A percentile compares a stretch with the other conserved stretches of the same genome.
These are phyloP conservation scores for Arothron firmamentum DNA, from an alignment of 2,113 vertebrate species.

Conservation along the genomic window DNA sequence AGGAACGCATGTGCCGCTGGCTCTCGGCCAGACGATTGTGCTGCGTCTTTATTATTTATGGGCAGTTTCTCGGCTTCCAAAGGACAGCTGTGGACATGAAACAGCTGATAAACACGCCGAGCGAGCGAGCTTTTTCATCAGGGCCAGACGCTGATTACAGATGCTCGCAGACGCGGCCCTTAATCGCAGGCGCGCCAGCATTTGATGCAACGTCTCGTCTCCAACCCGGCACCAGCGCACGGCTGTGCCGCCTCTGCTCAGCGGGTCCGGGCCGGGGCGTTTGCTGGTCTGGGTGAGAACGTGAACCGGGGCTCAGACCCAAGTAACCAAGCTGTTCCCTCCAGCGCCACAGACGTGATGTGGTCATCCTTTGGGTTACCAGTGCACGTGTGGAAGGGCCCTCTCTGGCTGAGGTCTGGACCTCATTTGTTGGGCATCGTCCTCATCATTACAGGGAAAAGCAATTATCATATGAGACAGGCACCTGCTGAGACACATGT, in stretches of 20 bases:
- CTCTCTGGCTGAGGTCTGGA: background rate
- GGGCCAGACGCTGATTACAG: slow-evolving; percentile 79
- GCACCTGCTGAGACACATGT: slow-evolving; percentile 56
- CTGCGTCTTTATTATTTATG: slow-evolving; percentile 73
- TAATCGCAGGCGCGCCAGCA: slow-evolving; percentile 74
- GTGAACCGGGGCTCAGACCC: no score
- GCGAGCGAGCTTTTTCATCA: slow-evolving; percentile 74
- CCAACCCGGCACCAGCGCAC: slow-evolving; percentile 54
- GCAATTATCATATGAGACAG: slow-evolving; percentile 25
- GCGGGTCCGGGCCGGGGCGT: slow-evolving; percentile 39
- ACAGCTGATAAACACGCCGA: slow-evolving; percentile 78
- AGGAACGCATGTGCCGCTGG: slow-evolving; percentile 56
- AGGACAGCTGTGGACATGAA: slow-evolving; percentile 76
- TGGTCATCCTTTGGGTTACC: no score
- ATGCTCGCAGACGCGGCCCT: slow-evolving; percentile 71
- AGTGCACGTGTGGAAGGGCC: background rate
- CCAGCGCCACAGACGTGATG: no score
- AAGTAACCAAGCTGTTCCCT: no score
- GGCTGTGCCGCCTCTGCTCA: slow-evolving; percentile 63
- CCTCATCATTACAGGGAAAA: slow-evolving; percentile 8
- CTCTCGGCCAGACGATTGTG: slow-evolving; percentile 66
- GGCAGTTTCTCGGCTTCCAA: slow-evolving; percentile 64
- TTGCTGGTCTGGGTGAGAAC: slow-evolving; percentile 35
- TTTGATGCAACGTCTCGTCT: slow-evolving; percentile 70
- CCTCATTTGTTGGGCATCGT: background rate